These are phyloP conservation scores for Montipora efflorescens DNA, from an alignment of 64 coral and sea anemone genomes.

Conservation along the genomic window DNA sequence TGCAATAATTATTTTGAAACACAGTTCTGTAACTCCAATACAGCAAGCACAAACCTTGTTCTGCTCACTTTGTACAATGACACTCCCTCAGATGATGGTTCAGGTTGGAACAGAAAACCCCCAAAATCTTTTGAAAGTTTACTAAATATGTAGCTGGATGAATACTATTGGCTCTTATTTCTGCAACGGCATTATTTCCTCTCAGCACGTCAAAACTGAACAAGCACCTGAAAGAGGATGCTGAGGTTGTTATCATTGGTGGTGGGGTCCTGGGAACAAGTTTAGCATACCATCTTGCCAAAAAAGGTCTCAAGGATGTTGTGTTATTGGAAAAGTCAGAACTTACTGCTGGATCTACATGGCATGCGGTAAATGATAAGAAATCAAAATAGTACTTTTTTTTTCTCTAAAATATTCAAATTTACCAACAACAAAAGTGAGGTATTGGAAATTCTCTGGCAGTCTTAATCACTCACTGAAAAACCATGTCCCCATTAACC, in stretches of 20 bases:
- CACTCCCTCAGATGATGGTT: too few species aligned
- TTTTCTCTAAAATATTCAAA: neutral
- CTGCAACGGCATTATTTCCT: neutral
- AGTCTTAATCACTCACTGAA: too few species aligned
- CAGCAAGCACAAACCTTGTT: too few species aligned
- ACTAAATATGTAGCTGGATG: too few species aligned
- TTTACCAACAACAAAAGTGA: too few species aligned
- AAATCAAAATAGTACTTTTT: neutral
- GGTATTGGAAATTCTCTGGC: too few species aligned
- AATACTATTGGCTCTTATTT: neutral
- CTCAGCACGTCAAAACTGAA: slow-evolving; percentile 33
- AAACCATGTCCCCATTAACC: too few species aligned
- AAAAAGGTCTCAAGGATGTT: slow-evolving; percentile 93
- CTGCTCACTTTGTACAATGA: too few species aligned
- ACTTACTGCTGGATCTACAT: slow-evolving; percentile 97
- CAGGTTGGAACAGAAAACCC: too few species aligned
- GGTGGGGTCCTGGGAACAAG: slow-evolving; percentile 90
- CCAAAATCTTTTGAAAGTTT: too few species aligned
- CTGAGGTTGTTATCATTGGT: slow-evolving; percentile 97
- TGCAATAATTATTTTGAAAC: too few species aligned
- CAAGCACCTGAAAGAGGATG: slow-evolving; percentile 85
- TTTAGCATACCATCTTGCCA: slow-evolving; percentile 95
- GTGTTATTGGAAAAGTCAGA: slow-evolving; percentile 96
- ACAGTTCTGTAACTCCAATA: too few species aligned
- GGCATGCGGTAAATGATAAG: slow-evolving; percentile 88